phyloP scores from a whole-genome alignment of 2,113 vertebrate genomes.

The Pangasianodon gigas region DNA sequence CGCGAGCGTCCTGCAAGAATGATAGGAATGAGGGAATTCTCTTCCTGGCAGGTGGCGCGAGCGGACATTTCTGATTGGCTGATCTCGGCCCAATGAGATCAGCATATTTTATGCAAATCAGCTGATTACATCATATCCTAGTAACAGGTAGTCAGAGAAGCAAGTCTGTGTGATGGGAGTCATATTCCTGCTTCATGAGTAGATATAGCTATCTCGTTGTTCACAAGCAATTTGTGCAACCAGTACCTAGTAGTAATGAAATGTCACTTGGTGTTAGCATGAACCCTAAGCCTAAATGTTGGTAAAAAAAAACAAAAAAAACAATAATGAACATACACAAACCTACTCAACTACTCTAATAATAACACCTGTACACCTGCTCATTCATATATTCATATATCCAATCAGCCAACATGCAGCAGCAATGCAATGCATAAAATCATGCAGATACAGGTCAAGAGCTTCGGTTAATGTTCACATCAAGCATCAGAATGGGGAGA shows the following conservation, averaged over 20 bases:
- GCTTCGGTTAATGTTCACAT: too few species aligned
- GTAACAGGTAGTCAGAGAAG: conserved; percentile 61
- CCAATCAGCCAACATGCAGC: too few species aligned
- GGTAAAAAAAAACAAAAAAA: background rate
- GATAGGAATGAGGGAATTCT: conserved; percentile 90
- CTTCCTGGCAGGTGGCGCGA: conserved; percentile 89
- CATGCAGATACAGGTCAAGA: too few species aligned
- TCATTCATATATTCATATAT: too few species aligned
- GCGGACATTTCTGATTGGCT: conserved; percentile 75
- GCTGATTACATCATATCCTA: conserved; percentile 72
- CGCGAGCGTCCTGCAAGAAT: conserved; percentile 79
- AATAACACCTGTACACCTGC: too few species aligned
- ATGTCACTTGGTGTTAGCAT: background rate
- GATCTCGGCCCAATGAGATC: conserved; percentile 67
- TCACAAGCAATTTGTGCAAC: background rate
- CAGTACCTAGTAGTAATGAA: background rate
- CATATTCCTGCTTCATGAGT: background rate
- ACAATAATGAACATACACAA: too few species aligned
- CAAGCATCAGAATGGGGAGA: background rate
- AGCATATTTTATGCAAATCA: conserved; percentile 79
- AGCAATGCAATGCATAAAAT: too few species aligned
- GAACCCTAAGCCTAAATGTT: background rate
- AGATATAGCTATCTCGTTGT: background rate
- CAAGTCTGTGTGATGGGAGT: background rate
- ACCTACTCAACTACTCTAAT: too few species aligned